These are phyloP conservation scores for Latheticus oryzae DNA, from an alignment of 2,888 invertebrate genomes.

Conservation along the genomic window DNA sequence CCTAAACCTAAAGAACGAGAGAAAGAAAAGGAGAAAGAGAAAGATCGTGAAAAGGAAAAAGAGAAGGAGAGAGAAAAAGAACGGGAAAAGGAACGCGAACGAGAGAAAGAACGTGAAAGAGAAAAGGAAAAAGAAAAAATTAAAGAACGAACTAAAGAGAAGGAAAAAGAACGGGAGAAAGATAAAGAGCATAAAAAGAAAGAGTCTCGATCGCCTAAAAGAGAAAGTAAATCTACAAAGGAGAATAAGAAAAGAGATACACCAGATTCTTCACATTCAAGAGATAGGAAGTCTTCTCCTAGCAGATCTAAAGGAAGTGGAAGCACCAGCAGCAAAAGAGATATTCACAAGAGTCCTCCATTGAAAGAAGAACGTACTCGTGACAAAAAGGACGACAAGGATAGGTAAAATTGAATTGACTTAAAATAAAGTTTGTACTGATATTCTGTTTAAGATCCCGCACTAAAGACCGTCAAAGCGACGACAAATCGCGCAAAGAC, in stretches of 20 bases:
- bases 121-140: conserved; percentile 58
- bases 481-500: conserved; percentile 59
- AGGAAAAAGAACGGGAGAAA: conserved; percentile 66
- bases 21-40: conserved; percentile 60
- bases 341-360: conserved; percentile 60
- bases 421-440: neutral
- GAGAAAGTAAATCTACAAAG: conserved; percentile 50
- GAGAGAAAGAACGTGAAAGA: conserved; percentile 64
- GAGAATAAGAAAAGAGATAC: conserved; percentile 61
- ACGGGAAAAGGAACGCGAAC: conserved; percentile 69
- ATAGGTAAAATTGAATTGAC: conserved; percentile 55
- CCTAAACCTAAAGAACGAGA: conserved; percentile 59
- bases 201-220: conserved; percentile 60
- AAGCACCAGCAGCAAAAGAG: conserved; percentile 54
- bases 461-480: conserved; percentile 63
- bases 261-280: conserved; percentile 63
- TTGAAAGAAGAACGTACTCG: conserved; percentile 65
- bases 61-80: conserved; percentile 63
- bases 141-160: conserved; percentile 64
- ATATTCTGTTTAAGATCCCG: conserved; percentile 14
- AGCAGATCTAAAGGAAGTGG: conserved; percentile 55
- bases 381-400: conserved; percentile 67
- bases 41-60: conserved; percentile 59
- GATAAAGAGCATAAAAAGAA: conserved; percentile 64
- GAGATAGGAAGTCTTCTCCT: conserved; percentile 60